These are phyloP conservation scores for Clinocottus analis DNA, from an alignment of 2,113 vertebrate genomes.

Conservation along the genomic window DNA sequence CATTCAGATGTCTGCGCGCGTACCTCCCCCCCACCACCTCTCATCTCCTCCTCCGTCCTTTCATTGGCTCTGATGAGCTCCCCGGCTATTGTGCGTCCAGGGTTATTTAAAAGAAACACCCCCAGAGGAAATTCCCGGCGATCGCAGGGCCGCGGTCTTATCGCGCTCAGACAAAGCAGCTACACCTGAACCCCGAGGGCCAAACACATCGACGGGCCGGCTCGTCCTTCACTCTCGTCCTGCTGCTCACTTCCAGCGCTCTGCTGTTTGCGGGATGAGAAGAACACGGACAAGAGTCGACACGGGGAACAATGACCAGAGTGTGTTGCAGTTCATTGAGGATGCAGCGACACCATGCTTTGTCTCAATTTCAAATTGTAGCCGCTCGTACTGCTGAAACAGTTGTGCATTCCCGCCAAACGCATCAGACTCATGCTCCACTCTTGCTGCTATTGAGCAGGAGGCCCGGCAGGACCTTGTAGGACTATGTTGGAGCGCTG, in stretches of 20 bases:
- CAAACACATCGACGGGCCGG: slow-evolving; percentile 64
- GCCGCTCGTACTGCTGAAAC: no score
- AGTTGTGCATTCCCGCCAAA: no score
- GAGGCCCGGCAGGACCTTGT: no score
- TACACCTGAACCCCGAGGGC: slow-evolving; percentile 68
- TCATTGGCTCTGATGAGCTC: slow-evolving; percentile 73
- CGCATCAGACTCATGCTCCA: neutral
- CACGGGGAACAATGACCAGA: slow-evolving; percentile 7
- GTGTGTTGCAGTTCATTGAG: neutral
- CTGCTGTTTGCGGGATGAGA: no score
- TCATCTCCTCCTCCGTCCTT: slow-evolving; percentile 55
- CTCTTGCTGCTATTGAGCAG: no score
- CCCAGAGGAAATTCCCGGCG: slow-evolving; percentile 69
- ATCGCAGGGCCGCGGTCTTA: slow-evolving; percentile 70
- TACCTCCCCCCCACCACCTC: slow-evolving; percentile 18
- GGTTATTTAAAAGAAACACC: slow-evolving; percentile 73
- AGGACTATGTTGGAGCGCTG: neutral
- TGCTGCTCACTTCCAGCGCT: slow-evolving; percentile 7
- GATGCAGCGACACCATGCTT: neutral
- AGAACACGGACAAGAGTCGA: no score
- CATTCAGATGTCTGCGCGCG: slow-evolving; percentile 44
- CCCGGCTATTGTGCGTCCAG: slow-evolving; percentile 69
- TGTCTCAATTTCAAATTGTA: neutral
- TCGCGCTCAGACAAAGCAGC: slow-evolving; percentile 71
- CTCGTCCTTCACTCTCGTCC: slow-evolving; percentile 71